Conservation (phyloP, 1,140 invertebrate genomes). For the Panagrolaimus sp. region DNA sequence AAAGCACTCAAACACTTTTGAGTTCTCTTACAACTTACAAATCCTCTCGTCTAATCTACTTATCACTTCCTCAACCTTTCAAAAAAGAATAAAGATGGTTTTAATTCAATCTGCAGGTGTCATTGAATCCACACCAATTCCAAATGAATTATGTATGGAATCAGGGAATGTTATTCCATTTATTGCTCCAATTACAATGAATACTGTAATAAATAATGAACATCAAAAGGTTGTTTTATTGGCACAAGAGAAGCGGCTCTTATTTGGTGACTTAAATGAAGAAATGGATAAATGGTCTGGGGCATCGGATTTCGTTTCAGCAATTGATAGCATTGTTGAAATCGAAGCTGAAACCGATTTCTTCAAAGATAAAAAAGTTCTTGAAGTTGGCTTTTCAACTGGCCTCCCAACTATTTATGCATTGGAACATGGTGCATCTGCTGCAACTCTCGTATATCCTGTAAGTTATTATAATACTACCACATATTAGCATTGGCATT, state of each 20-base stretch:
- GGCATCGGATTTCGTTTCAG: conserved; percentile 47
- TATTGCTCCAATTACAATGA: conserved; percentile 33
- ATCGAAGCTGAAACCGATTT: conserved; percentile 50
- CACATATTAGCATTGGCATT: too few species aligned
- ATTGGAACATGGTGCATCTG: conserved; percentile 39
- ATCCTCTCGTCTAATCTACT: too few species aligned
- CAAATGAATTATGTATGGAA: conserved; percentile 40
- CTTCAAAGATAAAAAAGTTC: conserved; percentile 44
- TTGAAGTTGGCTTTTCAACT: conserved; percentile 52
- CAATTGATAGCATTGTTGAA: conserved; percentile 43
- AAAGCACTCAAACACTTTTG: too few species aligned
- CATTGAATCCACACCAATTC: too few species aligned
- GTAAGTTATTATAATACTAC: conserved; percentile 3
- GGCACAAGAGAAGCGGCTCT: conserved; percentile 15
- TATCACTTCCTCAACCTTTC: too few species aligned
- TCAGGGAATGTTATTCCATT: conserved; percentile 38
- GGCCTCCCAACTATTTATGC: conserved; percentile 52
- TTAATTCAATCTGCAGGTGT: too few species aligned
- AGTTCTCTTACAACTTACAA: too few species aligned
- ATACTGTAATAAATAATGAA: background rate
- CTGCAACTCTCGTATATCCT: conserved; percentile 37
- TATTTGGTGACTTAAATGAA: conserved; percentile 1
- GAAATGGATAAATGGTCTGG: conserved; percentile 42
- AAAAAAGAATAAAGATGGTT: too few species aligned
- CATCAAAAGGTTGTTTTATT: conserved; percentile 18